phyloP scores from a whole-genome alignment of 2,113 vertebrate genomes.

The Indri indri region DNA sequence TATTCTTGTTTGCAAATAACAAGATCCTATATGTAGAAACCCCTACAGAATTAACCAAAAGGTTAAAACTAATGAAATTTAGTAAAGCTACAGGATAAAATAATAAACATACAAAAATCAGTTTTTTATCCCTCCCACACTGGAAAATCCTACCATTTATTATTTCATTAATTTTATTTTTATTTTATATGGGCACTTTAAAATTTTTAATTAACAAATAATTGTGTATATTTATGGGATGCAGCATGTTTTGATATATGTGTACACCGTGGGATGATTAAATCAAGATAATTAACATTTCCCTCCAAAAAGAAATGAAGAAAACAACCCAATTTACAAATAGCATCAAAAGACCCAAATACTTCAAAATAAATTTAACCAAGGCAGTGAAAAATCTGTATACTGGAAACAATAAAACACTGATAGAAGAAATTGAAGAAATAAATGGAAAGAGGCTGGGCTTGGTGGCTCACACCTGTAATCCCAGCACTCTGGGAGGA shows the following conservation, averaged over 20 bases:
- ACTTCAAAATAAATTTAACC: background rate
- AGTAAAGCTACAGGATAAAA: background rate
- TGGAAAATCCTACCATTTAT: background rate
- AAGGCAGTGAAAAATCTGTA: background rate
- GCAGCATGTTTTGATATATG: background rate
- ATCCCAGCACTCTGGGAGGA: no score
- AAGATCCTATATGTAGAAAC: background rate
- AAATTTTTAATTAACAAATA: background rate
- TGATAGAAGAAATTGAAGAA: background rate
- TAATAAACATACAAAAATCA: background rate
- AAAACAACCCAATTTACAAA: background rate
- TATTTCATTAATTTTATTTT: background rate
- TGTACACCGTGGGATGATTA: background rate
- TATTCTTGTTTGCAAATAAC: background rate
- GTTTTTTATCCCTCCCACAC: background rate
- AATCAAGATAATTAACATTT: background rate
- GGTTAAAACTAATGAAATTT: background rate
- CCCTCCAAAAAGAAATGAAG: background rate
- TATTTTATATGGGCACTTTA: background rate
- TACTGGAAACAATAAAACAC: background rate
- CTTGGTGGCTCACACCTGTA: no score
- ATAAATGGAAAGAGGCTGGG: background rate
- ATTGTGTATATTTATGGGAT: background rate
- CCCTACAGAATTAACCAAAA: background rate
- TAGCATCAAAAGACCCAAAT: background rate